Evolutionary conservation across 2,113 vertebrate genomes (phyloP).

Genomic region (Nanger granti): DNA sequence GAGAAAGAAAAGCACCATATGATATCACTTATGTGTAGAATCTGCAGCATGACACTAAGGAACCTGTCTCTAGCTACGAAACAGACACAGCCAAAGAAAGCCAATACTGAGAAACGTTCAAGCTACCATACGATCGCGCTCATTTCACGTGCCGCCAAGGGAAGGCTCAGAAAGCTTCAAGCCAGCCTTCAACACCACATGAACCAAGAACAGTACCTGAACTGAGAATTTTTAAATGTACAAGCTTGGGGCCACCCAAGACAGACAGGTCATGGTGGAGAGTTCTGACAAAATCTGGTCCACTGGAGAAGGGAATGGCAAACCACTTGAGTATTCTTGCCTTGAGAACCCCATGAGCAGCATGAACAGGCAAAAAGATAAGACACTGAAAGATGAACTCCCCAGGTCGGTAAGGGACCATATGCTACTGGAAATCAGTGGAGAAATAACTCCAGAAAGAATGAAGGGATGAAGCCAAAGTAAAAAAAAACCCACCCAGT

Average conservation of each 20-base stretch:
- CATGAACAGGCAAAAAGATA: background rate
- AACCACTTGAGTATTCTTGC: background rate
- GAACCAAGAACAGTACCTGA: background rate
- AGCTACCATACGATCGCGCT: accelerated
- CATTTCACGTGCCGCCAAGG: background rate
- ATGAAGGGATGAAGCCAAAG: background rate
- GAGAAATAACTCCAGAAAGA: background rate
- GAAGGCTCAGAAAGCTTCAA: background rate
- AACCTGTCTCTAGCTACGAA: background rate
- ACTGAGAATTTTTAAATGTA: background rate
- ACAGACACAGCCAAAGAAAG: background rate
- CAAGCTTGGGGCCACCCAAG: background rate
- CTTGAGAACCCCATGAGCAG: background rate
- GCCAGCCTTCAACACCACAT: background rate
- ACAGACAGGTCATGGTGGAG: background rate
- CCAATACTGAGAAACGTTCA: accelerated
- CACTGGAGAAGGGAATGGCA: background rate
- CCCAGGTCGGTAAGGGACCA: accelerated
- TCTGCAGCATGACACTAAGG: background rate
- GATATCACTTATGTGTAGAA: background rate
- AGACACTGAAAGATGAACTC: background rate
- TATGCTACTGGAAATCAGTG: background rate
- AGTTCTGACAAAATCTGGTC: background rate
- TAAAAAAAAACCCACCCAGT: background rate
- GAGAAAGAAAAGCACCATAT: background rate